Evolutionary conservation across 2,888 invertebrate species (phyloP).

Genomic region (Rhopalosiphum nymphaeae): DNA sequence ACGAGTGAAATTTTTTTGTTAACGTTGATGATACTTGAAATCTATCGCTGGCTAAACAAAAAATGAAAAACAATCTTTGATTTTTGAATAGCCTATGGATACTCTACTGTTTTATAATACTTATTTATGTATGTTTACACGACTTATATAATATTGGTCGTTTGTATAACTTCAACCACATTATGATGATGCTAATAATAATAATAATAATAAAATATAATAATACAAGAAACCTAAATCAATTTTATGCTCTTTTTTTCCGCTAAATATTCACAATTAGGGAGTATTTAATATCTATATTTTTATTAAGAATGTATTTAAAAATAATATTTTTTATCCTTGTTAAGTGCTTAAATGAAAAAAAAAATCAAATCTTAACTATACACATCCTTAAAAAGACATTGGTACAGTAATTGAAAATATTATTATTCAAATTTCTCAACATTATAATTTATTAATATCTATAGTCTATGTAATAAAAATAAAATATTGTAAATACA

Average conservation of each 20-base stretch:
- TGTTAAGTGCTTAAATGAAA: not conserved
- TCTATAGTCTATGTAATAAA: not conserved
- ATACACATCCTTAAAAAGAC: not conserved
- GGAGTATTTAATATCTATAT: not conserved
- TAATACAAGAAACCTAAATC: not conserved
- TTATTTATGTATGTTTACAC: not conserved
- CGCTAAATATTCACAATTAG: not conserved
- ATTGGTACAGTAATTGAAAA: not conserved
- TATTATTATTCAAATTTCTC: not conserved
- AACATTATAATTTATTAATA: not conserved
- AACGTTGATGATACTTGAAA: not conserved
- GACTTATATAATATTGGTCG: not conserved
- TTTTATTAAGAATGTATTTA: not conserved
- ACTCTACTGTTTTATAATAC: not conserved
- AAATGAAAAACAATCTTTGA: not conserved
- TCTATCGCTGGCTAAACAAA: not conserved
- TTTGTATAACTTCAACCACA: too few relatives aligned
- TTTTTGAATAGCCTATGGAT: not conserved
- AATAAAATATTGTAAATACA: not conserved
- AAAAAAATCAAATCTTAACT: not conserved
- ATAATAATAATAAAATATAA: not conserved
- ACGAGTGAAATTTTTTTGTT: not conserved
- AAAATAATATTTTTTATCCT: not conserved
- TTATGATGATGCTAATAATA: too few relatives aligned
- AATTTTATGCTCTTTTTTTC: not conserved